Percentiles rank a stretch among this genome's conserved stretches.
Evolutionary conservation across 1,140 invertebrate species (phyloP).

Genomic region (Pentalonia nigronervosa): DNA sequence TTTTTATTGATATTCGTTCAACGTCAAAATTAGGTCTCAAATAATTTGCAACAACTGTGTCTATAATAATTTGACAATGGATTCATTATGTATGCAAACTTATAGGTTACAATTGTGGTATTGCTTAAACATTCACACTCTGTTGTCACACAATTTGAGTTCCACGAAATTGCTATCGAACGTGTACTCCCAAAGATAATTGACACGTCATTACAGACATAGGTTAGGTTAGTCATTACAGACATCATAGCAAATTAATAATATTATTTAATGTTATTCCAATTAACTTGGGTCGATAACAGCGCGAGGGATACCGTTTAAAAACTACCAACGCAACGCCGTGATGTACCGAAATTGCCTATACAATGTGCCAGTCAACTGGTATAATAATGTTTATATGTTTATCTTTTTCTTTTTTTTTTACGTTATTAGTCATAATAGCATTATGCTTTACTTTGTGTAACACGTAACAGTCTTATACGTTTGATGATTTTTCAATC

Average conservation of each 20-base stretch:
- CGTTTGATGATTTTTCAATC: too few species aligned
- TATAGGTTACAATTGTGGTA: not conserved
- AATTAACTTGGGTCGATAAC: not conserved
- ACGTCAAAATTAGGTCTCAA: not conserved
- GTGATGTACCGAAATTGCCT: not conserved
- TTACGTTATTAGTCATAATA: too few species aligned
- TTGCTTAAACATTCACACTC: not conserved
- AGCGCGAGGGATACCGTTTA: not conserved
- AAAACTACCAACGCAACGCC: not conserved
- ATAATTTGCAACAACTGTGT: not conserved
- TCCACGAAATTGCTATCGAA: not conserved
- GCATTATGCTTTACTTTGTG: too few species aligned
- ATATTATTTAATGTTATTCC: not conserved
- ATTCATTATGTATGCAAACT: not conserved
- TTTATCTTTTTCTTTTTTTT: too few species aligned
- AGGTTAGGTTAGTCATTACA: too few species aligned
- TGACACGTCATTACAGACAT: not conserved
- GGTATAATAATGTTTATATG: not conserved
- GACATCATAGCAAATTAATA: not conserved
- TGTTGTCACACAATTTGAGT: not conserved
- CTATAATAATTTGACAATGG: not conserved
- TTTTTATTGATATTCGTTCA: not conserved
- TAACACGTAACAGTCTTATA: too few species aligned
- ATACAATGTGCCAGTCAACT: not conserved
- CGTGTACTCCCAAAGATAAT: not conserved